Percentiles rank a stretch among this genome's conserved stretches.
Conservation (phyloP, 2,797 vertebrate species). For the Sebastolobus altivelis region DNA sequence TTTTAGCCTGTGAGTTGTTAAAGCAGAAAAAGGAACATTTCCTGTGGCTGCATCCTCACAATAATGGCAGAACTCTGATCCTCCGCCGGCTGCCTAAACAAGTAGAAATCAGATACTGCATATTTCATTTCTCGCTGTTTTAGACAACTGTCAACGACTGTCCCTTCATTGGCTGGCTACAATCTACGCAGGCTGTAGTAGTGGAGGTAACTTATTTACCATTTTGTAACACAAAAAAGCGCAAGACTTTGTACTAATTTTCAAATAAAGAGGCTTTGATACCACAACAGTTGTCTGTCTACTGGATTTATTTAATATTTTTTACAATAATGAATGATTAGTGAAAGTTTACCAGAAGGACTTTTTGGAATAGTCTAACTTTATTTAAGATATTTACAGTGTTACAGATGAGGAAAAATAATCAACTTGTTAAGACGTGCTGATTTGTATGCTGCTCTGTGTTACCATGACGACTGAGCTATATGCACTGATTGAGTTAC, state of each 20-base stretch:
- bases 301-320: constrained; percentile 58
- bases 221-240: constrained; percentile 78
- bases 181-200: constrained; percentile 70
- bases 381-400: constrained; percentile 80
- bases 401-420: constrained; percentile 62
- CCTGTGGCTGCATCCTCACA: not conserved
- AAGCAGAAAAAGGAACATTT: not conserved
- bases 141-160: not conserved
- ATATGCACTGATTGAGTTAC: constrained; percentile 29
- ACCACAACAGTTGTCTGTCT: constrained; percentile 51
- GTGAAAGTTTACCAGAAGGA: constrained; percentile 33
- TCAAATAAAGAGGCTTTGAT: constrained; percentile 87
- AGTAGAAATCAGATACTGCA: not conserved
- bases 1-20: not conserved
- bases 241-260: constrained; percentile 88
- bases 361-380: constrained; percentile 54
- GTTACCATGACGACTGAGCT: constrained; percentile 45
- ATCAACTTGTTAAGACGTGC: constrained; percentile 64
- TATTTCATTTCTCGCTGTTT: not conserved
- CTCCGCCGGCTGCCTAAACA: constrained; percentile 2
- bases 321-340: constrained; percentile 58
- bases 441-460: constrained; percentile 59
- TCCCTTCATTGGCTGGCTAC: constrained; percentile 46
- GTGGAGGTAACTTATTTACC: constrained; percentile 73
- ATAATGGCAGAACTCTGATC: not conserved